These are phyloP conservation scores for Polydrusus cervinus DNA, from an alignment of 2,888 invertebrate genomes.

Conservation along the genomic window DNA sequence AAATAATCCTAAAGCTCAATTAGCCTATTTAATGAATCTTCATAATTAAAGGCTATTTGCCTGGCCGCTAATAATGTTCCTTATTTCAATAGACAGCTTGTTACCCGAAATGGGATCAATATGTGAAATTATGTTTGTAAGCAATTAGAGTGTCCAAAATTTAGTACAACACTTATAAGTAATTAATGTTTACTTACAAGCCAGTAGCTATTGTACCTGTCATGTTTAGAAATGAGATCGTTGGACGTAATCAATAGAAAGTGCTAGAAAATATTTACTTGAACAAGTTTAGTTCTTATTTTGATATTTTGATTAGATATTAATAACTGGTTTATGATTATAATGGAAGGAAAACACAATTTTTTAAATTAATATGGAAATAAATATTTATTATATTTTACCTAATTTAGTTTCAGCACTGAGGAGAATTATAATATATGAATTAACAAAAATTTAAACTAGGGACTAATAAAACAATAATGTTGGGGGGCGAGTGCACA, in stretches of 20 bases:
- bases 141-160: constrained; percentile 12
- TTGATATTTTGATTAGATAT: constrained; percentile 4
- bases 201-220: constrained; percentile 28
- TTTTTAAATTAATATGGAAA: too few species aligned
- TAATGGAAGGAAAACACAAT: too few species aligned
- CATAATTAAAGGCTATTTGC: neutral
- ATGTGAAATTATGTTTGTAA: constrained; percentile 20
- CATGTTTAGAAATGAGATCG: constrained; percentile 34
- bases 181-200: constrained; percentile 27
- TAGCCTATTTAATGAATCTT: neutral
- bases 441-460: too few species aligned
- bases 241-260: constrained; percentile 21
- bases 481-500: too few species aligned
- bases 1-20: neutral
- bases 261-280: constrained; percentile 13
- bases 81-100: neutral
- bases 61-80: neutral
- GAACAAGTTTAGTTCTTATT: neutral
- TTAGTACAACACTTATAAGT: constrained; percentile 30
- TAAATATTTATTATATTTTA: too few species aligned
- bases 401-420: too few species aligned
- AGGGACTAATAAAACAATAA: too few species aligned
- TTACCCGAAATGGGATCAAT: constrained; percentile 10
- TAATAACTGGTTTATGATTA: too few species aligned
- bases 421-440: too few species aligned